Conservation (phyloP, 2,797 vertebrate species). For the Nasua narica region DNA sequence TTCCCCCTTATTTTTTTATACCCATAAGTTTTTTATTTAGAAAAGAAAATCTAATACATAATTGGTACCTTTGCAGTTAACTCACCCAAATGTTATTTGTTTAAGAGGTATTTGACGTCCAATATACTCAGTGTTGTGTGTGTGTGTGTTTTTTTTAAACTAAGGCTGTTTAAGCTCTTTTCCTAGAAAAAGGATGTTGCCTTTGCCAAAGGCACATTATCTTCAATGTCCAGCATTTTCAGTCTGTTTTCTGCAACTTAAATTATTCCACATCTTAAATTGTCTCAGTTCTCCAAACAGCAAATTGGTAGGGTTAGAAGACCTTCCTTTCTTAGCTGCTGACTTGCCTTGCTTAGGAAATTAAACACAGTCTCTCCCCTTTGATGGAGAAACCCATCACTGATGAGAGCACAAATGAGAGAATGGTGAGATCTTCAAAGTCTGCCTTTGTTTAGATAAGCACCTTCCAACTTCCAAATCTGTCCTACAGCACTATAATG, state of each 20-base stretch:
- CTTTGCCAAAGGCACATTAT: not conserved
- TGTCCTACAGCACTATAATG: not conserved
- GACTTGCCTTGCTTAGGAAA: not conserved
- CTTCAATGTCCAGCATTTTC: not conserved
- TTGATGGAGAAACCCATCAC: not conserved
- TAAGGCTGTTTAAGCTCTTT: constrained; percentile 4
- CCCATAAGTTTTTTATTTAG: constrained; percentile 38
- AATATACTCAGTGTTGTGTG: not conserved
- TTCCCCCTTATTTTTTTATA: not conserved
- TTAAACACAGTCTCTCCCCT: not conserved
- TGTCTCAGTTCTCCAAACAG: not conserved
- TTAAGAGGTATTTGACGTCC: not conserved
- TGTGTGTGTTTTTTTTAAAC: not conserved
- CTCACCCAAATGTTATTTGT: not conserved
- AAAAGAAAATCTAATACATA: constrained; percentile 19
- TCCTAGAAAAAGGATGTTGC: not conserved
- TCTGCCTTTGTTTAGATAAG: not conserved
- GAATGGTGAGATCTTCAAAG: not conserved
- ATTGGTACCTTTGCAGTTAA: not conserved
- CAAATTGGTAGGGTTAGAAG: not conserved
- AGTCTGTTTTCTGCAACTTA: not conserved
- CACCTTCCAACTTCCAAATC: not conserved
- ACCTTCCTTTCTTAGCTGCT: not conserved
- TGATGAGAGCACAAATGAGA: not conserved
- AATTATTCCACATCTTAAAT: not conserved